Percentiles rank a stretch among this genome's conserved stretches.
Conservation (phyloP, 2,888 invertebrate species). For the Scrobipalpa costella region DNA sequence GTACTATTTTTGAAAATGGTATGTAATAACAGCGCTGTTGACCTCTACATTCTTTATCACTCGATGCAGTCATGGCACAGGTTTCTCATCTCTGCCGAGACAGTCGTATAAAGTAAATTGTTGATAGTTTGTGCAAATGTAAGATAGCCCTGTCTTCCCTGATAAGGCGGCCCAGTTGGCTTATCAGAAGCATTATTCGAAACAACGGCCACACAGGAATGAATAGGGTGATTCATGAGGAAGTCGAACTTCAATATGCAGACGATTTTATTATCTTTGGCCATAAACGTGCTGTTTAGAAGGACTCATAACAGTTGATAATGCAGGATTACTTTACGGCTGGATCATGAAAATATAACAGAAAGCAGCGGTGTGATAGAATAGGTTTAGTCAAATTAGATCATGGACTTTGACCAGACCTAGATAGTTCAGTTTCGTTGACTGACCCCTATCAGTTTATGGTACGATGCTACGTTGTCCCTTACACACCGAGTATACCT, state of each 20-base stretch:
- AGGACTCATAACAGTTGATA: background rate
- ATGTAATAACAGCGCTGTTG: too few species aligned
- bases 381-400: too few species aligned
- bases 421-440: too few species aligned
- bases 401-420: too few species aligned
- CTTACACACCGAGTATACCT: too few species aligned
- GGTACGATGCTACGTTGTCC: too few species aligned
- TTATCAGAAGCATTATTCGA: slow-evolving; percentile 39
- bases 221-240: slow-evolving; percentile 40
- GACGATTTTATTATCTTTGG: background rate
- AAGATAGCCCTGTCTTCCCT: background rate
- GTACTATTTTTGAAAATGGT: too few species aligned
- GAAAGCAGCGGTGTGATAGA: too few species aligned
- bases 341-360: background rate
- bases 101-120: slow-evolving; percentile 17
- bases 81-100: slow-evolving; percentile 5
- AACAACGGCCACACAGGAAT: slow-evolving; percentile 31
- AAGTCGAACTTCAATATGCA: slow-evolving; percentile 19
- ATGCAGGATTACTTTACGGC: background rate
- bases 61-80: background rate
- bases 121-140: slow-evolving; percentile 19
- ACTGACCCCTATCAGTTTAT: too few species aligned
- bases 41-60: background rate
- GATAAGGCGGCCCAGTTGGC: slow-evolving; percentile 42
- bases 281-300: background rate